Evolutionary conservation across 2,113 vertebrate species (phyloP), one percentile per base, ranked within the genome.

Genomic region (Macroglossus sobrinus): DNA sequence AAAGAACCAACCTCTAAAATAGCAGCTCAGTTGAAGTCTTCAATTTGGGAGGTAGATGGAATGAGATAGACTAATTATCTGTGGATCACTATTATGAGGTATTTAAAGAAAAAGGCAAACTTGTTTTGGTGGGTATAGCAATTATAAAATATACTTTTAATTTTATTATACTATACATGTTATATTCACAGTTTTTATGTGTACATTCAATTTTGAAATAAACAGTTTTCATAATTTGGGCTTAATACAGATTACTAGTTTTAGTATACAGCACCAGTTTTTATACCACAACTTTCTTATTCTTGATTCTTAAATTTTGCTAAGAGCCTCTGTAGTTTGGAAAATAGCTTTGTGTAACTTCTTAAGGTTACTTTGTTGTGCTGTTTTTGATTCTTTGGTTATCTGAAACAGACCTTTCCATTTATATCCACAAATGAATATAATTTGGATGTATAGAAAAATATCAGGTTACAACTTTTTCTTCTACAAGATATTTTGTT

Each of bases 141-240:
- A 30, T 90, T 57, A 89, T 45, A 63, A 71, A 89, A 71, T 26
- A 12, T 55, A 12, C 68, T 85, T 76, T 38, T 30, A 24, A n/a
- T 35, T 53, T 93, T 89, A 55, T 81, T 33, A 68, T 93, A 69
- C 4, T 69, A 12, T 84, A 26, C 11, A 38, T 89, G 35, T 63
- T 63, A 84, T 16, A 68, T 84, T 95, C 14, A 84, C 69, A 55
- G 59, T 85, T 93, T 82, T 59, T 79, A 72, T 64, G 10, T 89
- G 40, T 84, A 63, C 10, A 68, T n/a, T 68, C 59, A 63, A 35
- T 96, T 95, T 93, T 78, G 55, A 93, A 89, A 55, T 24, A n/a
- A n/a, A 61, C 6, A 50, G 11, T 84, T 84, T 75, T 64, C 84
- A 57, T 12, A 57, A 40, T 66, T 85, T 69, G 26, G 35, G 55